phyloP scores from a whole-genome alignment of 2,797 vertebrate species.

The Neoniphon sammara region DNA sequence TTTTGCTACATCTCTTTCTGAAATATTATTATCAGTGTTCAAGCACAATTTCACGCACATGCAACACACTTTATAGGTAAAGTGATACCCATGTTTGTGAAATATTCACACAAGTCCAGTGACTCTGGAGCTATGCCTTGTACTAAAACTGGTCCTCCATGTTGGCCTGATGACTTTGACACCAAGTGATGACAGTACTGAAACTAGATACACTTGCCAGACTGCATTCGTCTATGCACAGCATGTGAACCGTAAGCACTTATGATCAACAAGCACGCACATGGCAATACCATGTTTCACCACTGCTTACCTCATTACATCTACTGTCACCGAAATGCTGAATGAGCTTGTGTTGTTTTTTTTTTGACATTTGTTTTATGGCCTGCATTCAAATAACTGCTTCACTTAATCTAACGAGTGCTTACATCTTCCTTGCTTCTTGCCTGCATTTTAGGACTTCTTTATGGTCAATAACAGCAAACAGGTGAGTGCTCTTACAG shows the following conservation, averaged over 20 bases:
- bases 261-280: conserved; percentile 21
- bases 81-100: background rate
- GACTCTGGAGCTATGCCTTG: background rate
- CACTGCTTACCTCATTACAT: conserved; percentile 58
- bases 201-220: conserved; percentile 8
- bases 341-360: conserved; percentile 48
- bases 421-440: conserved; percentile 92
- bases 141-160: background rate
- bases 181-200: conserved; percentile 6
- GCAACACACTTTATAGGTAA: background rate
- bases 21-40: background rate
- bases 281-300: conserved; percentile 25
- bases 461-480: conserved; percentile 92
- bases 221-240: conserved; percentile 30
- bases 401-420: conserved; percentile 88
- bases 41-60: background rate
- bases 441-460: conserved; percentile 97
- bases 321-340: conserved; percentile 18
- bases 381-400: conserved; percentile 90
- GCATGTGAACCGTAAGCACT: conserved; percentile 65
- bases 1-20: background rate
- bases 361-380: conserved; percentile 71
- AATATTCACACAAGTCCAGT: background rate
- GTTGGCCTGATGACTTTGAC: conserved; percentile 15
- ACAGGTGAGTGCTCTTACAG: conserved; percentile 77